Evolutionary conservation across 2,797 vertebrate genomes (phyloP).

Genomic region (Distichodus sexfasciatus): DNA sequence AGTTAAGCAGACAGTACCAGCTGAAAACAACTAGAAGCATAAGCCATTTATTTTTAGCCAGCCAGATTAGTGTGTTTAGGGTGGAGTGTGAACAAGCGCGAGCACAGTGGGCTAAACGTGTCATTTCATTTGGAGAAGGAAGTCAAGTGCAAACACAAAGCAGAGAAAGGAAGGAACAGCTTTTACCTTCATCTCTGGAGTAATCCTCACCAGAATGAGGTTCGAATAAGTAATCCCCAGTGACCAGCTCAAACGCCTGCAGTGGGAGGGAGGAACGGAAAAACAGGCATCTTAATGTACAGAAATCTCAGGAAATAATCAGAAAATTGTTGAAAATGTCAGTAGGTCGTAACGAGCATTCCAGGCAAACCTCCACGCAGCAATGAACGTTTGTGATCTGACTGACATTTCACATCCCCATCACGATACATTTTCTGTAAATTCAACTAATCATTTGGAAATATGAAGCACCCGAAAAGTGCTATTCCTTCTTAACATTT

Average conservation of each 20-base stretch:
- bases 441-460: too few relatives aligned
- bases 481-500: too few relatives aligned
- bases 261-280: constrained; percentile 26
- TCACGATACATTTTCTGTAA: too few relatives aligned
- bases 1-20: too few relatives aligned
- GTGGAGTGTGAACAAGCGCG: not conserved
- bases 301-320: constrained; percentile 32
- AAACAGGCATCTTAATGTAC: not conserved
- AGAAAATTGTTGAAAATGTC: not conserved
- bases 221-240: constrained; percentile 96
- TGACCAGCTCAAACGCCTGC: constrained; percentile 95
- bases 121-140: not conserved
- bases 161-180: not conserved
- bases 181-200: constrained; percentile 95
- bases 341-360: not conserved
- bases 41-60: not conserved
- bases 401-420: too few relatives aligned
- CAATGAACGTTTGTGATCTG: too few relatives aligned
- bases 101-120: not conserved
- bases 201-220: constrained; percentile 98
- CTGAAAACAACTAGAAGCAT: too few relatives aligned
- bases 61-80: too few relatives aligned
- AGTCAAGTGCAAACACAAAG: constrained; percentile 1
- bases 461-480: too few relatives aligned
- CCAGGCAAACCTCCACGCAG: too few relatives aligned